These are phyloP conservation scores for Serinus canaria DNA, from an alignment of 2,113 vertebrate species.

Conservation along the genomic window DNA sequence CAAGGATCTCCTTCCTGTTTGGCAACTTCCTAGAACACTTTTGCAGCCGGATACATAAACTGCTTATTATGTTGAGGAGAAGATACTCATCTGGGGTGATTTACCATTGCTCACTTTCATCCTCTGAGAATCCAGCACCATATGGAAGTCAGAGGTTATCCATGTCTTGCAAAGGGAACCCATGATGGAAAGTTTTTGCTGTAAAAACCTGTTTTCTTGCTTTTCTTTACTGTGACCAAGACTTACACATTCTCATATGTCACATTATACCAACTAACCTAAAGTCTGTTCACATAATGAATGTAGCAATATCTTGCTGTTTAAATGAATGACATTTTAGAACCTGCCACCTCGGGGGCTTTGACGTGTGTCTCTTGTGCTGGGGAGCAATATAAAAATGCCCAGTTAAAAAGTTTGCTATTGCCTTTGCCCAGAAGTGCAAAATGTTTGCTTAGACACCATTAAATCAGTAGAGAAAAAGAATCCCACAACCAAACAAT, in stretches of 20 bases:
- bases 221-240: not conserved
- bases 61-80: not conserved
- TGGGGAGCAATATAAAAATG: not conserved
- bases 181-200: not conserved
- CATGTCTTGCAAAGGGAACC: not conserved
- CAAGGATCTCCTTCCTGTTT: constrained; percentile 51
- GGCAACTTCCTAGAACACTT: constrained; percentile 29
- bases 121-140: not conserved
- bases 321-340: not conserved
- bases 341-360: not conserved
- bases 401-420: not conserved
- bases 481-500: not conserved
- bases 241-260: not conserved
- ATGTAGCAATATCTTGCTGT: not conserved
- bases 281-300: not conserved
- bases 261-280: not conserved
- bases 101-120: not conserved
- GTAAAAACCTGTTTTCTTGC: not conserved
- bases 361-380: not conserved
- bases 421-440: not conserved
- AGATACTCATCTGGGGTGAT: constrained; percentile 1
- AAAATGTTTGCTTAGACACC: not conserved
- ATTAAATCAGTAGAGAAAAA: not conserved
- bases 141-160: not conserved
- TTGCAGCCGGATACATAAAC: constrained; percentile 34